Percentiles rank a stretch among this genome's conserved stretches.
phyloP scores from a whole-genome alignment of 2,797 vertebrate species.

The Rallus crepitans region DNA sequence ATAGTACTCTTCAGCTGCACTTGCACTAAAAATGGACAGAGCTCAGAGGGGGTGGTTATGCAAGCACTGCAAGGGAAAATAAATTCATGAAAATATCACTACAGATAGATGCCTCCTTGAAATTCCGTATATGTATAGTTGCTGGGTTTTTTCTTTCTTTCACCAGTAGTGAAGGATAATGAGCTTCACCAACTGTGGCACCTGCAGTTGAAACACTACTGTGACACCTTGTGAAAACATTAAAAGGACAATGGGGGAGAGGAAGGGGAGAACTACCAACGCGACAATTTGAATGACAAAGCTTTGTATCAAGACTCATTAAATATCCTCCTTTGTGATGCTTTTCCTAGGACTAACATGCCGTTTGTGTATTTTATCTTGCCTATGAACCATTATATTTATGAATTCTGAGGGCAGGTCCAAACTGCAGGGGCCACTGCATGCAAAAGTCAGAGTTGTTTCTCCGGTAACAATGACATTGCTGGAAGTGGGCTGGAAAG shows the following conservation, averaged over 20 bases:
- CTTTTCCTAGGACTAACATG: not conserved
- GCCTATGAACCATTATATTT: not conserved
- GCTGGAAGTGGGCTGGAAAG: too few relatives aligned
- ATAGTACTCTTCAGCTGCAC: not conserved
- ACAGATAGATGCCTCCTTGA: slow-evolving; percentile 6
- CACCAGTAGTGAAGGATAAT: not conserved
- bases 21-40: not conserved
- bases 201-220: not conserved
- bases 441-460: too few relatives aligned
- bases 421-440: not conserved
- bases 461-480: too few relatives aligned
- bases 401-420: not conserved
- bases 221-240: not conserved
- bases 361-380: not conserved
- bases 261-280: not conserved
- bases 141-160: not conserved
- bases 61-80: slow-evolving; percentile 1
- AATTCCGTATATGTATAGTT: not conserved
- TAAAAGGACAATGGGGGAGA: not conserved
- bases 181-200: not conserved
- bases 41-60: not conserved
- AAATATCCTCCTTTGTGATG: not conserved
- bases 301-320: not conserved
- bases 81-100: not conserved
- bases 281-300: not conserved